Percentiles rank a stretch among this genome's conserved stretches.
These are phyloP conservation scores for Pinctada fucata DNA, from an alignment of 2,888 invertebrate genomes.

Conservation along the genomic window DNA sequence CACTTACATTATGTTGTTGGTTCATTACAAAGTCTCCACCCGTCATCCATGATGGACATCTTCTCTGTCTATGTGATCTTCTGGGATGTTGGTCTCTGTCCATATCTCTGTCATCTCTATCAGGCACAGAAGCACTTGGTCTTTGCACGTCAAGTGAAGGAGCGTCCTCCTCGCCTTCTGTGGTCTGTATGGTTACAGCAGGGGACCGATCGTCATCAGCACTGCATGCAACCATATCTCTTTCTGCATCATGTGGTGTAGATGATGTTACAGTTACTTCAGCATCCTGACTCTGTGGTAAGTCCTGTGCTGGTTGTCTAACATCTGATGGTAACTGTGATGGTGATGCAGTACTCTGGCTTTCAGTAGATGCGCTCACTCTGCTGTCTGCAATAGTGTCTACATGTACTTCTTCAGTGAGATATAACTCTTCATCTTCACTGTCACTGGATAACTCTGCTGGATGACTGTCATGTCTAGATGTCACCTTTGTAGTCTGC, in stretches of 20 bases:
- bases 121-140: background rate
- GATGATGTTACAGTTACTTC: background rate
- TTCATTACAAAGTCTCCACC: background rate
- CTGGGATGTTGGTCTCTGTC: background rate
- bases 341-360: background rate
- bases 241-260: background rate
- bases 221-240: background rate
- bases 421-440: background rate
- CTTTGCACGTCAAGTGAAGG: background rate
- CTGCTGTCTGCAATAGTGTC: background rate
- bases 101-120: background rate
- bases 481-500: background rate
- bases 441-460: background rate
- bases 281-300: background rate
- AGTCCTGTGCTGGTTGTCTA: background rate
- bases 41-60: background rate
- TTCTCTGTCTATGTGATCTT: background rate
- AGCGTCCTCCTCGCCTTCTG: background rate
- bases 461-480: background rate
- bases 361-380: background rate
- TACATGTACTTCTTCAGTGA: background rate
- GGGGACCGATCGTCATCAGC: background rate
- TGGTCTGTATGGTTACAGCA: background rate
- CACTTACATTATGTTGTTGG: background rate
- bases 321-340: background rate